phyloP scores from a whole-genome alignment of 92 coral and sea anemone genomes.

The Palythoa grandiflora region DNA sequence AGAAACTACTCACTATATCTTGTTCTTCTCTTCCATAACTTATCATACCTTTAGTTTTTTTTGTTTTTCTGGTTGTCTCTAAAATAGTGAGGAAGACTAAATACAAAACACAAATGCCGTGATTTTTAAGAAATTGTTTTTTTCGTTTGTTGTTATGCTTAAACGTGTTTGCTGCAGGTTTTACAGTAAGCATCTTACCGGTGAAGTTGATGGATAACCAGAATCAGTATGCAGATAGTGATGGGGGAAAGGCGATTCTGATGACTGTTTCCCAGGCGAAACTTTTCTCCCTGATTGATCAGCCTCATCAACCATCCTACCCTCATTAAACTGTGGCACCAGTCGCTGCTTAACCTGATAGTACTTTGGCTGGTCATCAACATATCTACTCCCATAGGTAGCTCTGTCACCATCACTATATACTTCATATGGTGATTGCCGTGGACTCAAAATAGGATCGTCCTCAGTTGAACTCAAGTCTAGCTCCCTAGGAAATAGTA shows the following conservation, averaged over 20 bases:
- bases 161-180: too few relatives aligned
- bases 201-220: slow-evolving; percentile 87
- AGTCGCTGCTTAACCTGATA: slow-evolving; percentile 54
- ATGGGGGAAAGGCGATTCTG: slow-evolving; percentile 69
- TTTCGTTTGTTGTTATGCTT: too few relatives aligned
- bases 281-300: slow-evolving; percentile 58
- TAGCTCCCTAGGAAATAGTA: not conserved
- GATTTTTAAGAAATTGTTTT: too few relatives aligned
- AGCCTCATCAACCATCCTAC: slow-evolving; percentile 41
- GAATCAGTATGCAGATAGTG: slow-evolving; percentile 83
- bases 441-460: not conserved
- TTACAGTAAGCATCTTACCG: slow-evolving; percentile 63
- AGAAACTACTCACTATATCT: too few relatives aligned
- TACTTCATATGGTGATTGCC: not conserved
- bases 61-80: too few relatives aligned
- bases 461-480: not conserved
- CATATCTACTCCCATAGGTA: slow-evolving; percentile 57
- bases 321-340: slow-evolving; percentile 61
- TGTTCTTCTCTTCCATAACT: too few relatives aligned
- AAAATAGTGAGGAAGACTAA: too few relatives aligned
- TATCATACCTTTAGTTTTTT: too few relatives aligned
- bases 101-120: too few relatives aligned
- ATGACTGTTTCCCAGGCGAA: slow-evolving; percentile 66
- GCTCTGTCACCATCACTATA: slow-evolving; percentile 72
- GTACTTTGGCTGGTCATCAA: slow-evolving; percentile 51